Evolutionary conservation across 2,113 vertebrate genomes (phyloP).

Genomic region (Phainopepla nitens): DNA sequence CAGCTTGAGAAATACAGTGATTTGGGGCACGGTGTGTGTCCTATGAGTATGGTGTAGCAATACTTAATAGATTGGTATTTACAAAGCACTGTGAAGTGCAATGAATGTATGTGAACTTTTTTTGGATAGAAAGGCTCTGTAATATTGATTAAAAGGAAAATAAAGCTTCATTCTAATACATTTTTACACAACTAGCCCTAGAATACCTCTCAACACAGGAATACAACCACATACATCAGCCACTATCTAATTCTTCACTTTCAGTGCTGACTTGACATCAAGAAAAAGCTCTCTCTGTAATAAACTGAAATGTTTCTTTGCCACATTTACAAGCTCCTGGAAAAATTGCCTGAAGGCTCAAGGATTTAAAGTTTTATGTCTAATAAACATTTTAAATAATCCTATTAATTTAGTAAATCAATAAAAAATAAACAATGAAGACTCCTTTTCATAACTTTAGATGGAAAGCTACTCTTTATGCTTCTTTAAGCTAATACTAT

Average conservation of each 20-base stretch:
- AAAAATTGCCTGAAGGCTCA: neutral
- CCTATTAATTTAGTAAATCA: neutral
- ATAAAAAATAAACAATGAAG: neutral
- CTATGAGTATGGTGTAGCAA: neutral
- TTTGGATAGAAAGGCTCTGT: neutral
- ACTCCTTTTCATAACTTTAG: neutral
- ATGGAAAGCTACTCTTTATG: neutral
- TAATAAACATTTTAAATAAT: neutral
- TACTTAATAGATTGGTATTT: neutral
- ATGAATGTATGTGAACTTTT: neutral
- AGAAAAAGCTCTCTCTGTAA: neutral
- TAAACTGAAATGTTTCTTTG: neutral
- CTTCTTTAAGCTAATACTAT: neutral
- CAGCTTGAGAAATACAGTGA: neutral
- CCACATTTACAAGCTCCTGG: neutral
- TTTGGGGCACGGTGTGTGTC: too few species aligned
- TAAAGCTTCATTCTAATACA: neutral
- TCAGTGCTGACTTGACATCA: neutral
- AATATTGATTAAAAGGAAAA: neutral
- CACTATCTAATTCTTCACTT: neutral
- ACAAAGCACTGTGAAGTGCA: neutral
- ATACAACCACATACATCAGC: neutral
- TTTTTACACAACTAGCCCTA: neutral
- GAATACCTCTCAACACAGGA: neutral
- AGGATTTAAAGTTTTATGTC: neutral